Evolutionary conservation across 2,113 vertebrate species (phyloP), one percentile per base, ranked within the genome.

Genomic region (Scartelaos histophorus): DNA sequence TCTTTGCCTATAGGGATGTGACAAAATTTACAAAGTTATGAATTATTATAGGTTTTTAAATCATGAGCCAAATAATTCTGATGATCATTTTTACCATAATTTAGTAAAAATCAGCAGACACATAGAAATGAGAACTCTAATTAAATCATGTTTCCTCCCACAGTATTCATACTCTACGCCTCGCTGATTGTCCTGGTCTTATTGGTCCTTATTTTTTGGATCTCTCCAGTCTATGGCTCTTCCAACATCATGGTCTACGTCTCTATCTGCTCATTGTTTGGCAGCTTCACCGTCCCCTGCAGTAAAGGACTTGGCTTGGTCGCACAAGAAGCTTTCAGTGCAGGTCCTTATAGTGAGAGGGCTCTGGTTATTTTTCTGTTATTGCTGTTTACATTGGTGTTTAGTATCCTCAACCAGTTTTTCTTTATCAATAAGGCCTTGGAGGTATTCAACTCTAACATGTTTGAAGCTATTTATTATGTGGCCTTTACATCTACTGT

Each of bases 221-320:
- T 97, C 10, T 94, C 94, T n/a, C 96, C 97, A 17, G 91, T 92
- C 66, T 94, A 94, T 2, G 97, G 97, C 71, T 90, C 93, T 71
- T 96, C 96, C 67, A 97, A 97, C 92, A 95, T 99, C 75, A 94
- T 98, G 96, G 97, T 98, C 82, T 98, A 98, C 38, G 95, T 97
- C 66, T 90, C 94, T 78, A 98, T 99, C 84, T 99, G 98, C 81
- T 98, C 98, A 35, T 91, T 99, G 61, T 83, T 99, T 83, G 98
- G 98, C 56, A 98, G 93, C 77, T 98, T 99, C 90, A 99, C 97
- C 0, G 97, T 99, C 69, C 96, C 97, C 15, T 95, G 97, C 88
- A 96, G 96, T 80, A 99, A 99, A 94, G 97, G 95, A 68, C 95
- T 99, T 1, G 97, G 98, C 66, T 90, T 99, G 82, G 95, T 94